Evolutionary conservation across 2,888 invertebrate genomes (phyloP).

Genomic region (Halictus ligatus): DNA sequence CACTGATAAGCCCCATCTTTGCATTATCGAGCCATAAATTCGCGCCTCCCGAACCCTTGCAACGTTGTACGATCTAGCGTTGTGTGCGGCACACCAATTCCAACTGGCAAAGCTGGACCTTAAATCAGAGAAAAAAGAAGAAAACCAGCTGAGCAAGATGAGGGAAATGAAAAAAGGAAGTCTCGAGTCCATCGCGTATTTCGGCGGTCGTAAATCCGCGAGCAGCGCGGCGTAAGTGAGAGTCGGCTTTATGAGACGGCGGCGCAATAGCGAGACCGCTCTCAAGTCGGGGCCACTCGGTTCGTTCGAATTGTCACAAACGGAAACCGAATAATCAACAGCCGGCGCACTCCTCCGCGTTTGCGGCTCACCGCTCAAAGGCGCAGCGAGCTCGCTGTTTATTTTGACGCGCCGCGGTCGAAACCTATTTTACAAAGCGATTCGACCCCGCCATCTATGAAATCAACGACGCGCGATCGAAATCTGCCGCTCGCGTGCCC

Average conservation of each 20-base stretch:
- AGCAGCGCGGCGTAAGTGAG: neutral
- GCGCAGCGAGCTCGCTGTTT: slow-evolving; percentile 15
- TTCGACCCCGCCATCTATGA: neutral
- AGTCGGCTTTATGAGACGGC: slow-evolving; percentile 52
- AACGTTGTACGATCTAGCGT: too few species aligned
- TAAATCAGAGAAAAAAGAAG: slow-evolving; percentile 17
- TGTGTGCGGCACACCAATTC: too few species aligned
- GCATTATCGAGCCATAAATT: too few species aligned
- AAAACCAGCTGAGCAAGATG: neutral
- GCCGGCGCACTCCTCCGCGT: neutral
- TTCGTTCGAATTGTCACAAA: slow-evolving; percentile 55
- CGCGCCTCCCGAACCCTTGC: too few species aligned
- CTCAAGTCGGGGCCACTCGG: slow-evolving; percentile 53
- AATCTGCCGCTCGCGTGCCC: slow-evolving; percentile 13
- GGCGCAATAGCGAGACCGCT: slow-evolving; percentile 57
- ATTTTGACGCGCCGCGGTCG: neutral
- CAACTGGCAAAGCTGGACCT: too few species aligned
- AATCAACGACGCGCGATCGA: slow-evolving; percentile 17
- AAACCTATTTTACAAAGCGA: neutral
- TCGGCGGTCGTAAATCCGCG: slow-evolving; percentile 55
- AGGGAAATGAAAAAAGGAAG: neutral
- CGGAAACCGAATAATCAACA: slow-evolving; percentile 62
- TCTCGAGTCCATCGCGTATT: slow-evolving; percentile 53
- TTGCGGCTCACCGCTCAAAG: slow-evolving; percentile 4
- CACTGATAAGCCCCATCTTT: too few species aligned